A percentile compares a stretch with the other conserved stretches of the same genome.
Conservation (phyloP, 2,797 vertebrate species). For the Acropternis orthonyx region DNA sequence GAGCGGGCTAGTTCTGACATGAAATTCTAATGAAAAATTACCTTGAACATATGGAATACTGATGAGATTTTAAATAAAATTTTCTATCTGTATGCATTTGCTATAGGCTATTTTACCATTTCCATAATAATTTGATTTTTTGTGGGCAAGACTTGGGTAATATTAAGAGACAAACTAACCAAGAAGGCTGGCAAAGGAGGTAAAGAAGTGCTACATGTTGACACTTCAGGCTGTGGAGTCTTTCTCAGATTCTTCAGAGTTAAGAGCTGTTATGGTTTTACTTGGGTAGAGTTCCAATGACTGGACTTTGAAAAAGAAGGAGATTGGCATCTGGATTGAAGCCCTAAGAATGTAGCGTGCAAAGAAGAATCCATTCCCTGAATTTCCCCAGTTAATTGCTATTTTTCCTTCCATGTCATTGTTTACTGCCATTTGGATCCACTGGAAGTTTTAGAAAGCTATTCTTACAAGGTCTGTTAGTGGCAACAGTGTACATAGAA, state of each 20-base stretch:
- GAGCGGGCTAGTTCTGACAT: not conserved
- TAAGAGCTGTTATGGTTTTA: not conserved
- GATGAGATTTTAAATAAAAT: not conserved
- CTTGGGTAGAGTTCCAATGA: not conserved
- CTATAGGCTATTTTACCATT: not conserved
- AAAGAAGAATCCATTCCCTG: not conserved
- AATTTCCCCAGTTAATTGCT: not conserved
- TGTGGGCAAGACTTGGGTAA: not conserved
- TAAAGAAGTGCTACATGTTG: rapidly evolving
- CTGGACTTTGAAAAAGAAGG: not conserved
- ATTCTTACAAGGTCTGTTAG: not conserved
- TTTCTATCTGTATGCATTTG: not conserved
- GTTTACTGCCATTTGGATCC: not conserved
- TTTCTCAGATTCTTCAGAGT: not conserved
- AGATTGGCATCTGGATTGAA: not conserved
- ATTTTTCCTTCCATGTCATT: not conserved
- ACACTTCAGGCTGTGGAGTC: not conserved
- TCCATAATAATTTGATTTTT: not conserved
- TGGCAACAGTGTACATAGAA: not conserved
- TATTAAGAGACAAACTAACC: not conserved
- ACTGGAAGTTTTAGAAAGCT: not conserved
- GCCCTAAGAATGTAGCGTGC: not conserved
- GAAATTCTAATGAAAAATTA: not conserved
- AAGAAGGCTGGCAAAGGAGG: not conserved
- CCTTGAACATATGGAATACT: not conserved